Conservation (phyloP, 2,113 vertebrate species). For the Dinomys branickii region DNA sequence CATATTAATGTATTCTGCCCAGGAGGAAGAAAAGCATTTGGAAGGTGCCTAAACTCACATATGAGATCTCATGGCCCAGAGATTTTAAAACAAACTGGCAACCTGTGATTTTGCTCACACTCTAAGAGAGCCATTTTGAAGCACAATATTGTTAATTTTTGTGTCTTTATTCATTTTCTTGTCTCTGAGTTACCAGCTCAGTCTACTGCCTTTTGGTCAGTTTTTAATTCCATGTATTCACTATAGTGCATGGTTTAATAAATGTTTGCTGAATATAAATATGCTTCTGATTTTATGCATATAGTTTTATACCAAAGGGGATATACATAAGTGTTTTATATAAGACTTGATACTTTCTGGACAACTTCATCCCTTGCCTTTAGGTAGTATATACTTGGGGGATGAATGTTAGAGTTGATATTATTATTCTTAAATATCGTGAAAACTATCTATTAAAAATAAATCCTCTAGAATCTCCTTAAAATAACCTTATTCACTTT, state of each 20-base stretch:
- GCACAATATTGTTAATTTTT: neutral
- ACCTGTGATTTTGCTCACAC: constrained; percentile 23
- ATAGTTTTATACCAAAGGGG: constrained; percentile 5
- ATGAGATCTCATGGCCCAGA: neutral
- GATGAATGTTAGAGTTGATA: constrained; percentile 19
- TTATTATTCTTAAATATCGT: neutral
- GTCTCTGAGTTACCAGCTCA: constrained; percentile 9
- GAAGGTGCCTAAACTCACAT: constrained; percentile 15
- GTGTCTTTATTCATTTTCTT: neutral
- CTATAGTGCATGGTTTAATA: neutral
- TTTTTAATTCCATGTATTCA: neutral
- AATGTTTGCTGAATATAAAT: constrained; percentile 3
- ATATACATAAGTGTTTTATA: neutral
- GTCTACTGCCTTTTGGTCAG: neutral
- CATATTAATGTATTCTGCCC: neutral
- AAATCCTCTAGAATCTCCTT: constrained; percentile 33
- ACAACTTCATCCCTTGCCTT: neutral
- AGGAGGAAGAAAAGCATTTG: neutral
- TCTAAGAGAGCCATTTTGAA: constrained; percentile 7
- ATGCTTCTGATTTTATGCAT: neutral
- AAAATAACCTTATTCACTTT: neutral
- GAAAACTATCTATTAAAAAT: neutral
- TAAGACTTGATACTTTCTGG: neutral
- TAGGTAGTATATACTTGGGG: neutral
- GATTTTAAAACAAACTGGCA: constrained; percentile 30